Base-by-base conservation (phyloP, 1,140 invertebrate genomes). In the Nephotettix cincticeps region DNA sequence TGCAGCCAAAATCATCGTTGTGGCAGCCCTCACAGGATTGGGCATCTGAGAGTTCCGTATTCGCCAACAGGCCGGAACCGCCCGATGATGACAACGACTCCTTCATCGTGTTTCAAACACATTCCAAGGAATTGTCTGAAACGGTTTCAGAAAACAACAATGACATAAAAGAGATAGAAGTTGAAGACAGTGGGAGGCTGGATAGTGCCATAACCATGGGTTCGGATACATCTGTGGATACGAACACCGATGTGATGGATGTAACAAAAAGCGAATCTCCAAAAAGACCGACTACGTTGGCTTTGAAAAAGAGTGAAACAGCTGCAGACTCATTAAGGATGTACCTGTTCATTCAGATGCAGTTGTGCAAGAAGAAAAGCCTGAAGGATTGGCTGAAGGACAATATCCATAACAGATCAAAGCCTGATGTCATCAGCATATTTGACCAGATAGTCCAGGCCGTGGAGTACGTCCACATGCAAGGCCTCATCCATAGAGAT, bases 271-370 rank as follows among this genome's bases (percentile, higher is more conserved):
- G 14, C 25, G 28, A 1, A 17, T 23, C 51, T 61, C 54, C 28
- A 4, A 70, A 70, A 64, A 45, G 71, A 45, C 71, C 71, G 4
- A 72, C 65, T 19, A 70, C 56, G 1, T 54, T 72, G 36, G n/a
- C 40, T 1, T 51, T 70, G n/a, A 36, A 32, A 58, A 68, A 43
- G 14, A 40, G 3, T 3, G 27, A 19, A 67, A 36, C 45, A 17
- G 32, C 32, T 11, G 17, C 30, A 4, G 21, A 29, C n/a, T 23
- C n/a, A 9, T 25, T 9, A 30, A 73, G 72, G 72, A 75, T 77
- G 40, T 78, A 72, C 81, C 84, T 99, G 0, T 98, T 96, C 77
- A 98, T 99, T 78, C 96, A 99, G 81, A 99, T 99, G 96, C 95
- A 99, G 81, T 79, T 99, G 51, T 99, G 97, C 79, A 87, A 88